phyloP scores from a whole-genome alignment of 2,888 invertebrate genomes.

The Seira ritae region DNA sequence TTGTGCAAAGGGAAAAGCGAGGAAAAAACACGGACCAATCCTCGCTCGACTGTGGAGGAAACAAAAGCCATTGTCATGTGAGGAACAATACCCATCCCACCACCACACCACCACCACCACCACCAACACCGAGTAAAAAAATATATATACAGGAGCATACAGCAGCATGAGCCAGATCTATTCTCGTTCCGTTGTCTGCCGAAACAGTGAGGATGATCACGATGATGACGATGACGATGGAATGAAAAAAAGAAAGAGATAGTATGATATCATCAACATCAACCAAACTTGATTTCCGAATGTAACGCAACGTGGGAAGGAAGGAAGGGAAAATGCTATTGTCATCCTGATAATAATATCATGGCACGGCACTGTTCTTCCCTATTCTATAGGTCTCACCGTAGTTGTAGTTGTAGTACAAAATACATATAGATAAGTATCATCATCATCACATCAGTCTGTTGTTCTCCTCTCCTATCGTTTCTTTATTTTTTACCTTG shows the following conservation, averaged over 20 bases:
- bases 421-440: not conserved
- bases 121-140: not conserved
- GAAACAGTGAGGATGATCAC: slow-evolving; percentile 11
- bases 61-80: slow-evolving; percentile 69
- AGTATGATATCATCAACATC: not conserved
- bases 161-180: not conserved
- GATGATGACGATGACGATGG: slow-evolving; percentile 1
- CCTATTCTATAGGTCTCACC: not conserved
- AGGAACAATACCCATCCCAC: slow-evolving; percentile 66
- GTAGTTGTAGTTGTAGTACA: not conserved
- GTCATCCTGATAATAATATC: not conserved
- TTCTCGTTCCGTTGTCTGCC: slow-evolving; percentile 4
- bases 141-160: slow-evolving; percentile 21
- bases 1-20: slow-evolving; percentile 35
- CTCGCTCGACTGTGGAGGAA: slow-evolving; percentile 54
- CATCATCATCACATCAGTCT: too few relatives aligned
- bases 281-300: too few relatives aligned
- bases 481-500: too few relatives aligned
- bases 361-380: slow-evolving; percentile 23
- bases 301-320: not conserved
- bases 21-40: slow-evolving; percentile 52
- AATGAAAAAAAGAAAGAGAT: not conserved
- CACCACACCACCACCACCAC: not conserved
- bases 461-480: too few relatives aligned
- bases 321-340: slow-evolving; percentile 19